These are phyloP conservation scores for Bubo bubo DNA, from an alignment of 2,113 vertebrate genomes.

Conservation along the genomic window DNA sequence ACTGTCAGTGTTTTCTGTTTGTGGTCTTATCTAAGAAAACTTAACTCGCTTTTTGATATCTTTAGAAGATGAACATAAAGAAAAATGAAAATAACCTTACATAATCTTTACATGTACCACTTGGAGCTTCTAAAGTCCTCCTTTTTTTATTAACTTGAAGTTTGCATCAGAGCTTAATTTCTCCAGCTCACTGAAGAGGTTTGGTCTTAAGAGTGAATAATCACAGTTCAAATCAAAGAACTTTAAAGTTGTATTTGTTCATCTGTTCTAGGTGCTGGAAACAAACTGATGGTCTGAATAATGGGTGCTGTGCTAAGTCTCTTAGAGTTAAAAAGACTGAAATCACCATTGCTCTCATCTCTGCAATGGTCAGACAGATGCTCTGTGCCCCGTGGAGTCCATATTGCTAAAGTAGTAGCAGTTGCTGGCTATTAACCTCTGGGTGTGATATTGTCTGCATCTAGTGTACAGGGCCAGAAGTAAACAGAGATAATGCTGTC, in stretches of 20 bases:
- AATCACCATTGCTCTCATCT: not conserved
- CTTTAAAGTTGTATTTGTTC: not conserved
- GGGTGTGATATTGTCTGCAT: not conserved
- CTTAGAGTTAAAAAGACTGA: not conserved
- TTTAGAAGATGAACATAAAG: not conserved
- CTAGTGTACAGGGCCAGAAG: not conserved
- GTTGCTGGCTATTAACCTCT: not conserved
- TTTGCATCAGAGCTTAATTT: not conserved
- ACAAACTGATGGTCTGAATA: not conserved
- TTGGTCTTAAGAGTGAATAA: not conserved
- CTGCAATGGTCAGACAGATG: not conserved
- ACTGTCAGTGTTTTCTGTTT: not conserved
- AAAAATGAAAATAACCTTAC: not conserved
- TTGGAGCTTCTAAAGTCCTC: not conserved
- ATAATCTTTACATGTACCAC: not conserved
- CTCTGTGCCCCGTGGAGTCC: not conserved
- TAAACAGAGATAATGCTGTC: not conserved
- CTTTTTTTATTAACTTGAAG: not conserved
- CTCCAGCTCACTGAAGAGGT: not conserved
- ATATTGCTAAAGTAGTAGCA: not conserved
- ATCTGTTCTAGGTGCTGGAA: not conserved
- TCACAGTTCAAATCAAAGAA: not conserved
- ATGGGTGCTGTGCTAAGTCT: not conserved
- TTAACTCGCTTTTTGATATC: not conserved
- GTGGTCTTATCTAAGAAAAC: not conserved